Base-by-base conservation (phyloP, 2,797 vertebrate species). In the Lithobates sylvaticus region DNA sequence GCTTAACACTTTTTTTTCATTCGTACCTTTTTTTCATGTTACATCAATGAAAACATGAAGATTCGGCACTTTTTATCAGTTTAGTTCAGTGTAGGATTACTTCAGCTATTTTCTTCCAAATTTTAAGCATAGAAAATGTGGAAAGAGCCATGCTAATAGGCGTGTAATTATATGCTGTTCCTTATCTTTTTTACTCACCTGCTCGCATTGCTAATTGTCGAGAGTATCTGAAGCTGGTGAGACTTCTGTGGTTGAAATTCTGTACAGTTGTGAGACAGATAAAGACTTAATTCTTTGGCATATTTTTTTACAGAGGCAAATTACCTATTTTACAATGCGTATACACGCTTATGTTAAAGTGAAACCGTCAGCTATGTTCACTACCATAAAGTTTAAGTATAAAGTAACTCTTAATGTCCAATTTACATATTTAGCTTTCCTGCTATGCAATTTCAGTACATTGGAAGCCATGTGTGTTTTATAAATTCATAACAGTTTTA, bases 161-260 rank as follows among this genome's bases (percentile, higher is more conserved):
- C 67, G 39, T 84, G 34, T 42, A 84, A 77, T 77, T 84, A 58
- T 77, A 71, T n/a, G 73, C 50, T 16, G 34, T 10, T 26, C 47
- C 75, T 84, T 84, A 84, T 84, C 82, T 78, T 72, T 44, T 64
- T 3, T 42, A n/a, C 50, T 84, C 83, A 84, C 83, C 83, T 84
- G 76, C 34, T 72, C 61, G 47, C 83, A 84, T 78, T 78, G n/a
- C 74, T 77, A 77, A 77, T 84, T 84, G 82, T 84, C 74, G 42
- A 42, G 67, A 42, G 67, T 58, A 76, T 76, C 81, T 39, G 71
- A 83, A 18, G 9, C 73, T 18, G 47, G 15, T 44, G 42, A 77
- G 23, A n/a, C 34, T 61, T 10, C 3, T 26, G 32, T 64, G 10
- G 15, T n/a, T 29, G 29, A 65, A 77, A 64, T 64, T 32, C 61